These are phyloP conservation scores for Esox lucius DNA, from an alignment of 2,797 vertebrate genomes.

Conservation along the genomic window DNA sequence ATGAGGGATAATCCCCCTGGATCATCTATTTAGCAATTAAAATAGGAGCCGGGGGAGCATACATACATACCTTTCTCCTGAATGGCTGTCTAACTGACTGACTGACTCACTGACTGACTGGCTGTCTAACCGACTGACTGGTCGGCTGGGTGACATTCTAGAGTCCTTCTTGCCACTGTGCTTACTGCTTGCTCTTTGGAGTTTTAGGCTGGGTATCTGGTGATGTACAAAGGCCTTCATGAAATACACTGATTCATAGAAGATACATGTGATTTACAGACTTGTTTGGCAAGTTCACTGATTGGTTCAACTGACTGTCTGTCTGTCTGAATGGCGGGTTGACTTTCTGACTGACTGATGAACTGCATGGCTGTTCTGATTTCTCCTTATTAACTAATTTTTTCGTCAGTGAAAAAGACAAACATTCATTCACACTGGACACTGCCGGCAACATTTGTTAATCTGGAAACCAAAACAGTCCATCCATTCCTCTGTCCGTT, in stretches of 20 bases:
- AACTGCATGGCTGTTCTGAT: too few species aligned
- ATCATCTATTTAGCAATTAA: constrained; percentile 80
- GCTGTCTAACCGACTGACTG: too few species aligned
- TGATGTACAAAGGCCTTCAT: too few species aligned
- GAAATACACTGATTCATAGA: too few species aligned
- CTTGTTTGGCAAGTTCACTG: too few species aligned
- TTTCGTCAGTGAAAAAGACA: background rate
- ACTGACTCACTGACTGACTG: background rate
- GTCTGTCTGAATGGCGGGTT: background rate
- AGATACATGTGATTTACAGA: too few species aligned
- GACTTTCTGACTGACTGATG: background rate
- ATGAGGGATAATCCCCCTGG: constrained; percentile 78
- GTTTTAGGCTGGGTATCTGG: too few species aligned
- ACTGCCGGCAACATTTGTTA: background rate
- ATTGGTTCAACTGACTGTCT: too few species aligned
- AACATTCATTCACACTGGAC: background rate
- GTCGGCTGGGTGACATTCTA: too few species aligned
- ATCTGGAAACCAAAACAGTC: background rate
- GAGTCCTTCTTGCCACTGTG: too few species aligned
- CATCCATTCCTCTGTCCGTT: background rate
- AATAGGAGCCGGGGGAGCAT: constrained; percentile 59
- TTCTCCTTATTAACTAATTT: too few species aligned
- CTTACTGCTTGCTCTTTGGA: too few species aligned
- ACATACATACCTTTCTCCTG: constrained; percentile 40
- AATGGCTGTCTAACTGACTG: constrained; percentile 22